Base-by-base conservation (phyloP, 2,888 invertebrate species). In the Apamea crenata region DNA sequence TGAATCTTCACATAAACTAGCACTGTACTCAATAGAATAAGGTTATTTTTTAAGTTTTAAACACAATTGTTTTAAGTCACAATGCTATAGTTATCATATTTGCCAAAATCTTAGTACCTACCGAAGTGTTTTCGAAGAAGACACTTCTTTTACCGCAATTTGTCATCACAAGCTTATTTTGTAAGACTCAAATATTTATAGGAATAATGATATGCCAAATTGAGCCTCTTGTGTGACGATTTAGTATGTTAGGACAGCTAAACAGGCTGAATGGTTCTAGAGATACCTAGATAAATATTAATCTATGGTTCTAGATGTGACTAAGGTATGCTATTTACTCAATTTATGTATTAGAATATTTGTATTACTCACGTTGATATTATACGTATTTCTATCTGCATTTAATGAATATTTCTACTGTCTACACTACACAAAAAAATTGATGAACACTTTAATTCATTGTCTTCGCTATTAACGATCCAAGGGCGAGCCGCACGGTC, bases 41-140 rank as follows among this genome's bases (percentile, higher is more conserved):
- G 25, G 7, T 1, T 12, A 69, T 50, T 75, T 40, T 56, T 32
- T 68, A 63, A 56, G 67, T 59, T 70, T 12, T 77, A 18, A 73
- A 67, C 50, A 68, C 56, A 63, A 71, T 40, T 63, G 56, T 47
- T 77, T 59, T 75, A 66, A 63, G 47, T 73, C 40, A 40, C 44
- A 76, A 63, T 66, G 72, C 68, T 47, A 81, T 69, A 65, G 56
- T 59, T 77, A 82, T 77, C 47, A 71, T 53, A 18, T 71, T 75
- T 79, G 83, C 87, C 83, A 84, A 85, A 86, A 82, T 71, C 32
- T 73, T 76, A 63, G 53, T 69, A 83, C 4, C 16, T 69, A 83
- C 4, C 16, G 53, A 40, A n/a, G 56, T 70, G 65, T 69, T 73
- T 77, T 74, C 76, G 44, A 67, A 82, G 70, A 85, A 77, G 50